Evolutionary conservation across 1,140 invertebrate genomes (phyloP).

Genomic region (Scaptomyza montana): DNA sequence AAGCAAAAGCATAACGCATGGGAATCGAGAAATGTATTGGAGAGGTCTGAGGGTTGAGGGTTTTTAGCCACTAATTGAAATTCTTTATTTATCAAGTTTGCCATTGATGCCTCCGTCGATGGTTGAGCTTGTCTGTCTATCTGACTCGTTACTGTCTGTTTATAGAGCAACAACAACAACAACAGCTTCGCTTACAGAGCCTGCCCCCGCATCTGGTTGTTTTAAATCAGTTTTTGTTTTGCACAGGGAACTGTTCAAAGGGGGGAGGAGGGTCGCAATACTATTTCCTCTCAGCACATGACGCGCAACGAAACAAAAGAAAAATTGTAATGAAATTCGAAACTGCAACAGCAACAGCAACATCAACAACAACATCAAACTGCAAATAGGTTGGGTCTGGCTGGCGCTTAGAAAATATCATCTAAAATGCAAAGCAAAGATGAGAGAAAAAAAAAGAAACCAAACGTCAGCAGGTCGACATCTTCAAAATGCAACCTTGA

Average conservation of each 20-base stretch:
- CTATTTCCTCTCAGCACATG: constrained; percentile 58
- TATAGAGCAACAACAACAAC: constrained; percentile 35
- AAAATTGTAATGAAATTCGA: constrained; percentile 77
- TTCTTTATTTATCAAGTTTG: constrained; percentile 72
- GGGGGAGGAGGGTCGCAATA: constrained; percentile 22
- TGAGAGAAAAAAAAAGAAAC: constrained; percentile 27
- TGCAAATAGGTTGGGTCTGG: constrained; percentile 36
- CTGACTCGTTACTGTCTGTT: constrained; percentile 40
- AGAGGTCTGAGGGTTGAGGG: constrained; percentile 1
- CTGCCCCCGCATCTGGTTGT: constrained; percentile 27
- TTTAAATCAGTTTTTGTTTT: constrained; percentile 24
- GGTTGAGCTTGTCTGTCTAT: constrained; percentile 23
- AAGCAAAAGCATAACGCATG: constrained; percentile 1
- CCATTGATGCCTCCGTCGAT: constrained; percentile 47
- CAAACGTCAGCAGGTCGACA: constrained; percentile 22
- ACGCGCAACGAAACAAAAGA: constrained; percentile 59
- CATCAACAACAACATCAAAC: constrained; percentile 27
- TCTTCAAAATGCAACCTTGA: constrained; percentile 57
- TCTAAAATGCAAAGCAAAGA: constrained; percentile 69
- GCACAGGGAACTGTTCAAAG: not conserved
- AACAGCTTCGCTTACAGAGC: not conserved
- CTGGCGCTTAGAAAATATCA: constrained; percentile 63
- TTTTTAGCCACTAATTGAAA: constrained; percentile 72
- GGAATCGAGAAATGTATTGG: constrained; percentile 3
- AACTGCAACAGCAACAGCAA: constrained; percentile 58